Conservation (phyloP, 2,113 vertebrate species). For the Acrocephalus arundinaceus region DNA sequence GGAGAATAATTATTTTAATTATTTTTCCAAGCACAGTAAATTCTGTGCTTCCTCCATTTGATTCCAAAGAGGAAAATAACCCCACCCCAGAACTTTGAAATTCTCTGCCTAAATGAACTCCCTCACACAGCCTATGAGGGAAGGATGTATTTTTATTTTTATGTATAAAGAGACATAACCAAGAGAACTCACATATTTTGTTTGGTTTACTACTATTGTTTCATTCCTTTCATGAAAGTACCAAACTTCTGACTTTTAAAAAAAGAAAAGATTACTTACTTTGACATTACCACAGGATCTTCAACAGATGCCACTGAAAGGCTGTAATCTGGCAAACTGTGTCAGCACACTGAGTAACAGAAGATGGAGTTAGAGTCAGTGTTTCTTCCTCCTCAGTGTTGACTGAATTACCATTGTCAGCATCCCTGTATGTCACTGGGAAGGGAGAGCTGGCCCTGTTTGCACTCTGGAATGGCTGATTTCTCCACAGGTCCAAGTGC, state of each 20-base stretch:
- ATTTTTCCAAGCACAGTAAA: neutral
- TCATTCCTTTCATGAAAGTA: neutral
- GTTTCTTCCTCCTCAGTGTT: slow-evolving; percentile 78
- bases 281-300: slow-evolving; percentile 89
- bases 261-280: slow-evolving; percentile 76
- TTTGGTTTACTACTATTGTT: neutral
- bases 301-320: slow-evolving; percentile 75
- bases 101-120: neutral
- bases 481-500: slow-evolving; percentile 53
- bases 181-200: neutral
- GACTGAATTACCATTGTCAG: slow-evolving; percentile 40
- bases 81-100: neutral
- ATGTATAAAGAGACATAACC: neutral
- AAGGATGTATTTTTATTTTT: neutral
- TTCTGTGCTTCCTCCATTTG: neutral
- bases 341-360: slow-evolving; percentile 62
- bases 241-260: neutral
- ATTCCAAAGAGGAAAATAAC: neutral
- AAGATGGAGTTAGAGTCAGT: slow-evolving; percentile 73
- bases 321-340: slow-evolving; percentile 65
- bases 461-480: slow-evolving; percentile 44
- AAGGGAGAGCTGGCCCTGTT: slow-evolving; percentile 48
- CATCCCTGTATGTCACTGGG: neutral
- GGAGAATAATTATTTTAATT: neutral
- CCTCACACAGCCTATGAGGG: neutral